phyloP scores from a whole-genome alignment of 2,888 invertebrate genomes.

The Lamproptera curius region DNA sequence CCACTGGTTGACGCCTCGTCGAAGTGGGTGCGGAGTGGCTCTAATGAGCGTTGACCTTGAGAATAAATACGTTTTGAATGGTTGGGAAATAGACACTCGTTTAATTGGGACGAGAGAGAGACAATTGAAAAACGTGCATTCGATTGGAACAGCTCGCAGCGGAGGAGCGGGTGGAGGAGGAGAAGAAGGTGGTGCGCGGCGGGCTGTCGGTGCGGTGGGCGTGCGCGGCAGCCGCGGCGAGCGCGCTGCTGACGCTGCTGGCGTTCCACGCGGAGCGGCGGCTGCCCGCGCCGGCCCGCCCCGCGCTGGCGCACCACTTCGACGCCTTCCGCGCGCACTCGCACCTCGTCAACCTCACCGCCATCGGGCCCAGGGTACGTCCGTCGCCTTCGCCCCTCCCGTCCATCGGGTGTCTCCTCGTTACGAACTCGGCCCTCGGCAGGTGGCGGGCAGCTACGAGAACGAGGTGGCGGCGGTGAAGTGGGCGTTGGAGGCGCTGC shows the following conservation, averaged over 20 bases:
- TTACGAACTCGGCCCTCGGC: background rate
- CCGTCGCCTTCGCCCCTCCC: background rate
- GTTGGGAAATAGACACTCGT: too few relatives aligned
- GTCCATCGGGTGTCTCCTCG: too few relatives aligned
- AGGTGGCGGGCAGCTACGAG: constrained; percentile 84
- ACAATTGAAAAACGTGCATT: too few relatives aligned
- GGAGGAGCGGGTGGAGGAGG: background rate
- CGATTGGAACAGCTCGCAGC: background rate
- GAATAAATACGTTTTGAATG: too few relatives aligned
- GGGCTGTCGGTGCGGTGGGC: constrained; percentile 51
- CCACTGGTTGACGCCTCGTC: too few relatives aligned
- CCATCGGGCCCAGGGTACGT: constrained; percentile 77
- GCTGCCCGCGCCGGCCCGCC: constrained; percentile 70
- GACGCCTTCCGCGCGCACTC: constrained; percentile 81
- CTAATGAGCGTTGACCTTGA: too few relatives aligned
- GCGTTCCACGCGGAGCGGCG: constrained; percentile 76
- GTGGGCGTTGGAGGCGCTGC: constrained; percentile 76
- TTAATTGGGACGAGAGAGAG: too few relatives aligned
- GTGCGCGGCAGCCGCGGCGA: constrained; percentile 64
- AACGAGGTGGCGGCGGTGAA: constrained; percentile 86
- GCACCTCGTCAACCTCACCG: constrained; percentile 80
- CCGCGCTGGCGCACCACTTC: constrained; percentile 38
- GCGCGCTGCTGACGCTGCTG: constrained; percentile 68
- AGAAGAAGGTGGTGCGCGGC: constrained; percentile 8
- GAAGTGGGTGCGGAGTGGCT: too few relatives aligned